Percentiles rank a stretch among this genome's conserved stretches.
These are phyloP conservation scores for Astropecten irregularis DNA, from an alignment of 53 echinoderm and acorn worm genomes.

Conservation along the genomic window DNA sequence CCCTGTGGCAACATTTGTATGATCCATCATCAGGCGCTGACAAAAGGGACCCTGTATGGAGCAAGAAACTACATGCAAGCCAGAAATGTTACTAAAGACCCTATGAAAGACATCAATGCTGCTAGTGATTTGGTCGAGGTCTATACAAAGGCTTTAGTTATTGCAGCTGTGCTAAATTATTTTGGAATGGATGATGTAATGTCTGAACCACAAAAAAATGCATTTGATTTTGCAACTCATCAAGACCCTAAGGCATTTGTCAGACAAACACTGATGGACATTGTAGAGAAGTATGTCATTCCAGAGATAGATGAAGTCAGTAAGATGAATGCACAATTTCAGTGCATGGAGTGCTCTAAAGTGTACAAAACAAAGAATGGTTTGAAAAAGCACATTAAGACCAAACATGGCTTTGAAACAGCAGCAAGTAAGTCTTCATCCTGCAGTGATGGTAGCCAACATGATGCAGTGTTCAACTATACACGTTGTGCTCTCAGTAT, in stretches of 20 bases:
- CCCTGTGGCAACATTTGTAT: conserved; percentile 67
- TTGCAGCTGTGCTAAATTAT: conserved; percentile 61
- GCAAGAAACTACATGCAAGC: conserved; percentile 56
- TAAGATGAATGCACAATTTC: conserved; percentile 15
- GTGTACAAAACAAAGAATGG: conserved; percentile 53
- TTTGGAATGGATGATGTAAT: conserved; percentile 52
- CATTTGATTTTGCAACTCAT: conserved; percentile 35
- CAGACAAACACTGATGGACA: conserved; percentile 5
- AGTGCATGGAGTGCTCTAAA: conserved; percentile 51
- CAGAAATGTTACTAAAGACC: conserved; percentile 61
- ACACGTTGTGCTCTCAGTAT: conserved; percentile 53
- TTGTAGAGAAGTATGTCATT: conserved; percentile 49
- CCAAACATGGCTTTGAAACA: conserved; percentile 43
- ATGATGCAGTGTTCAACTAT: conserved; percentile 52
- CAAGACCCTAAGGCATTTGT: conserved; percentile 27
- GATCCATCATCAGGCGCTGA: conserved; percentile 58
- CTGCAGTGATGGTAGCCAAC: conserved; percentile 5
- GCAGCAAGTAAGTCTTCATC: background rate
- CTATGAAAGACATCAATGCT: conserved; percentile 68
- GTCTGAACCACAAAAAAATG: conserved; percentile 42
- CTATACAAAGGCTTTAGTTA: conserved; percentile 58
- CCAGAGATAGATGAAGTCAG: conserved; percentile 46
- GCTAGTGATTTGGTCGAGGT: conserved; percentile 48
- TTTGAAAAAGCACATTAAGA: conserved; percentile 40
- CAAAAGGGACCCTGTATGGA: conserved; percentile 51